These are phyloP conservation scores for Halcyon malimbica DNA, from an alignment of 2,113 vertebrate species.

Conservation along the genomic window DNA sequence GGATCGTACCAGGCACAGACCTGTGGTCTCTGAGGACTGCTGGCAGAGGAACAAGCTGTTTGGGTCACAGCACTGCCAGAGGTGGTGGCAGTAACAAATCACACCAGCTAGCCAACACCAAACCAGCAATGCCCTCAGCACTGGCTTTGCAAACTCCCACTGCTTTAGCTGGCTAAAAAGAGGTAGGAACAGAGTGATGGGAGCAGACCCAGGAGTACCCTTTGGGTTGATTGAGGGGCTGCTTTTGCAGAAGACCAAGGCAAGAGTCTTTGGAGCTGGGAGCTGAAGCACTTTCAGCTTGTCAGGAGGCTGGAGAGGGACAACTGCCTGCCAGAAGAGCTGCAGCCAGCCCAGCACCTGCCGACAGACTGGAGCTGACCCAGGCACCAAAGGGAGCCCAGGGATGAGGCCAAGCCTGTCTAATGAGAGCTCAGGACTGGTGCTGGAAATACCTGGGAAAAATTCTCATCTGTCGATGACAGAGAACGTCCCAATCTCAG, in stretches of 20 bases:
- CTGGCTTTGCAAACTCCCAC: background rate
- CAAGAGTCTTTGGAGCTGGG: background rate
- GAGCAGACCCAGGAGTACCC: background rate
- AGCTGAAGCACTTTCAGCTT: background rate
- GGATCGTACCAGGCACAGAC: background rate
- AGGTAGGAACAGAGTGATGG: background rate
- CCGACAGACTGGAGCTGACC: background rate
- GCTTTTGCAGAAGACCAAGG: background rate
- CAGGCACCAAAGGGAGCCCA: background rate
- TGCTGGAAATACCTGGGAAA: background rate
- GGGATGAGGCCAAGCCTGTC: background rate
- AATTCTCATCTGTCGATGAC: background rate
- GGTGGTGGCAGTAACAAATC: background rate
- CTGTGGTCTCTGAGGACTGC: background rate
- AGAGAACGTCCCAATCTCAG: accelerated
- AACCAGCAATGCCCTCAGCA: background rate
- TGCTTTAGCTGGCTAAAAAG: background rate
- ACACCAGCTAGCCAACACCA: background rate
- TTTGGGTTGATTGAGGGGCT: background rate
- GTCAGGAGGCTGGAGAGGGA: background rate
- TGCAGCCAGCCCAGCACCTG: background rate
- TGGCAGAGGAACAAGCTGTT: background rate
- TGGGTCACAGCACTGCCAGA: background rate
- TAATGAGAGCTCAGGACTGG: background rate
- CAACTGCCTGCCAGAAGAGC: accelerated